These are phyloP conservation scores for Pristiophorus japonicus DNA, from an alignment of 2,113 vertebrate genomes.

Conservation along the genomic window DNA sequence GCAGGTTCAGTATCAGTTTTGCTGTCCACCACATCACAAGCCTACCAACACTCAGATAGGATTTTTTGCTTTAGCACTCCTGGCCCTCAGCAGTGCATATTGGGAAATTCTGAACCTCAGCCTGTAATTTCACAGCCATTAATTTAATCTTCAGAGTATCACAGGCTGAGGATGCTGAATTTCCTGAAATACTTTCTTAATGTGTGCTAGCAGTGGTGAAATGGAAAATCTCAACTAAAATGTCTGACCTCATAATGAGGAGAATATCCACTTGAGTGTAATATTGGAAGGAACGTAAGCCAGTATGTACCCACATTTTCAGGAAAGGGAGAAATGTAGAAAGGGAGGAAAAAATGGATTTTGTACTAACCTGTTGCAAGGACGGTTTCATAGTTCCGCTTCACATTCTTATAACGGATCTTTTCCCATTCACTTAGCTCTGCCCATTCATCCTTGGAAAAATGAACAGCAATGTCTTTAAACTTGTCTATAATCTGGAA, in stretches of 20 bases:
- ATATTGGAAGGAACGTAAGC: not conserved
- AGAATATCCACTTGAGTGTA: not conserved
- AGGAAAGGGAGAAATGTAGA: not conserved
- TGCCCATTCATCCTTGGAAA: slow-evolving; percentile 48
- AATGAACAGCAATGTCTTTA: slow-evolving; percentile 45
- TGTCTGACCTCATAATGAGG: not conserved
- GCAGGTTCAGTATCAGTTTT: too few species aligned
- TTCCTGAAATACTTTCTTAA: too few species aligned
- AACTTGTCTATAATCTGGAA: slow-evolving; percentile 40
- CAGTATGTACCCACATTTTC: not conserved
- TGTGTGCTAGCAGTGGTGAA: not conserved
- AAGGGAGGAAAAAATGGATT: not conserved
- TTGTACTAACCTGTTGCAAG: slow-evolving; percentile 43
- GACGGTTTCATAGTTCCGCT: slow-evolving; percentile 47
- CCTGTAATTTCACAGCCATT: not conserved
- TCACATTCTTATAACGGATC: slow-evolving; percentile 46
- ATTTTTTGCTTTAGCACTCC: not conserved
- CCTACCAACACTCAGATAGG: too few species aligned
- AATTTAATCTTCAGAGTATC: not conserved
- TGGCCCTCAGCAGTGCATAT: not conserved
- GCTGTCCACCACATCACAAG: too few species aligned
- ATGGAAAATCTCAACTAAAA: not conserved
- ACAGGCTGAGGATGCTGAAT: too few species aligned
- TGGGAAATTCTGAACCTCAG: not conserved
- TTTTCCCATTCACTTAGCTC: slow-evolving; percentile 50